Conservation (phyloP, 1,140 invertebrate genomes). For the Tetramorium parvispinum region DNA sequence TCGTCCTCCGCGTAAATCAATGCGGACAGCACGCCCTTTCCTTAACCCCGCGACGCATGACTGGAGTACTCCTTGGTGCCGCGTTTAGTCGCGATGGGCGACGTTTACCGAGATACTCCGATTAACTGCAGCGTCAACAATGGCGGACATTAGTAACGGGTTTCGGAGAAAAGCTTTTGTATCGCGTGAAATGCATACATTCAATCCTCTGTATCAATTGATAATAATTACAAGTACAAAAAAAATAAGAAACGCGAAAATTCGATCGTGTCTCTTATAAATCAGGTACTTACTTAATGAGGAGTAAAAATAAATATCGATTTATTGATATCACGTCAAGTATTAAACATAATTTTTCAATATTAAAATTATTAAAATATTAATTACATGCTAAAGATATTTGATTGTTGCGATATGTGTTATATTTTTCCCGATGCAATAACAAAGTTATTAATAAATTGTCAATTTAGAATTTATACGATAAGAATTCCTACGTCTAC, state of each 20-base stretch:
- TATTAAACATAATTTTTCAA: background rate
- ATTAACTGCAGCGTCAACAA: slow-evolving; percentile 40
- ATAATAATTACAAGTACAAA: background rate
- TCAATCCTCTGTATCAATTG: background rate
- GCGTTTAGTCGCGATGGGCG: slow-evolving; percentile 64
- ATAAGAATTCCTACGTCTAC: background rate
- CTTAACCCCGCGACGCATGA: slow-evolving; percentile 77
- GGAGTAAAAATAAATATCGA: background rate
- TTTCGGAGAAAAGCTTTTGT: background rate
- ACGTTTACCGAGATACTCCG: slow-evolving; percentile 61
- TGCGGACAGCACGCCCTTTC: slow-evolving; percentile 78
- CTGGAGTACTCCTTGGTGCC: slow-evolving; percentile 71
- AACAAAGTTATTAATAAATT: background rate
- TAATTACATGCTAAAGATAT: background rate
- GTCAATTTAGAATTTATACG: background rate
- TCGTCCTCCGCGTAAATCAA: slow-evolving; percentile 79
- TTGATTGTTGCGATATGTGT: background rate
- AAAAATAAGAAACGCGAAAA: background rate
- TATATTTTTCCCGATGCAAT: background rate
- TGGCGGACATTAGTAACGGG: slow-evolving; percentile 20
- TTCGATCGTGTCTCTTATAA: background rate
- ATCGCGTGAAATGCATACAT: background rate
- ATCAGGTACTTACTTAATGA: background rate
- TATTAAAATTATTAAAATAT: background rate
- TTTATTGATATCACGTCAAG: background rate